Base-by-base conservation (phyloP, 2,797 vertebrate genomes). In the Gymnoscopelus microlampas region DNA sequence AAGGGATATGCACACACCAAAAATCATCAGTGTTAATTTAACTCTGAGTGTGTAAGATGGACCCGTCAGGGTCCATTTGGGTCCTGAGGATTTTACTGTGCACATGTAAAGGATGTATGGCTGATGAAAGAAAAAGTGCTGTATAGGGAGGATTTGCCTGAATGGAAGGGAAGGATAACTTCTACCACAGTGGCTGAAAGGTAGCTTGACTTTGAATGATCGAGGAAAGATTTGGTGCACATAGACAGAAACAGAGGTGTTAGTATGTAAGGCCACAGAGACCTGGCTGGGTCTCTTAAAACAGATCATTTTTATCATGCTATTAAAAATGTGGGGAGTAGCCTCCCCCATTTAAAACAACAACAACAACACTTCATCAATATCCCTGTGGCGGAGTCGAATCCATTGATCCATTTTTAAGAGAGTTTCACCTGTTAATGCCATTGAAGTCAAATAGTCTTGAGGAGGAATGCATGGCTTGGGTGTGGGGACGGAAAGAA, bases 121-220 rank as follows among this genome's bases (percentile, higher is more conserved):
- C 73, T 67, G 66, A 74, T 63, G 53, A 63, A 35, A 62, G 53
- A 63, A 35, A 62, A 29, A 39, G 24, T 66, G 73, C 66, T 77
- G 32, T 76, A 66, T 29, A 44, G 56, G 54, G 53, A 70, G 32
- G 12, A 73, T 76, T 67, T 7, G 5, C 60, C 66, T 71, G 62
- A 71, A 77, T 73, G 62, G 35, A 5, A 7, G 47, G 14, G 13
- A 76, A 66, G 55, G 78, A 76, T 56, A 63, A 57, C 35, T 58
- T 68, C 11, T 12, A 57, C 14, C 12, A 47, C 44, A 60, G 55
- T 29, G 63, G 60, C 71, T 65, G n/a, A 66, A n/a, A 67, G 29
- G 23, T 72, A 53, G 49, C 63, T 60, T 48, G 5, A 50, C 14
- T 63, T 55, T 49, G 13, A 32, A 15, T 3, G 1, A 26, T 44